Evolutionary conservation across 2,113 vertebrate genomes (phyloP), one percentile per base, ranked within the genome.

Genomic region (Notarius quadriscutis): DNA sequence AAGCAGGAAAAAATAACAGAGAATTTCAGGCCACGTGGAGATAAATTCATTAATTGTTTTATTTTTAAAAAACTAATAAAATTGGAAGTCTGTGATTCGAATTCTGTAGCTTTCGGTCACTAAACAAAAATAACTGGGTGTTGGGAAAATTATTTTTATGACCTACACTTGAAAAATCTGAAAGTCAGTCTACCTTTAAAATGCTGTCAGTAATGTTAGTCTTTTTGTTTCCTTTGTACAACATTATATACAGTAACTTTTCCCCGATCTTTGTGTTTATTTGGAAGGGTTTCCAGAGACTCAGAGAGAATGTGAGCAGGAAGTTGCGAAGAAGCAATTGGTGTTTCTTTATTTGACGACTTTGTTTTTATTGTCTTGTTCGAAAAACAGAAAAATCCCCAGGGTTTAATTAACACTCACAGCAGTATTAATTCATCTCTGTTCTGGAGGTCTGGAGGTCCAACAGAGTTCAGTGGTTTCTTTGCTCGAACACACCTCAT

Each of bases 351-450:
- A 22, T 62, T 62, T 17, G 27, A 22, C 9, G 62, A 81, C 57
- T 48, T 48, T 62, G 30, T 62, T 62, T 48, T 48, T 62, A 62
- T 81, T 62, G 20, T 81, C 20, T 62, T 81, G 57, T 30, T 30
- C 10, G 22, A 41, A 27, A 81, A 57, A 58, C 18, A 18, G 57
- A 7, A 60, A 12, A 81, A 41, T 81, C 79, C 18, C 57, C 79
- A 41, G 79, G 57, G 79, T 48, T 81, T 81, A 81, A 81, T 81
- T 81, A 81, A 62, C 79, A 62, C 57, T 81, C 79, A 7, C 79
- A 81, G 57, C 79, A 25, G 79, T 48, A 34, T 62, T 62, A 62
- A 81, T 81, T 62, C 48, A 48, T 81, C 34, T 62, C 79, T 62
- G 57, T 81, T 58, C 79, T 81, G 79, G 79, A 79, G 41, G 12